These are phyloP conservation scores for Scaptomyza polygonia DNA, from an alignment of 2,888 invertebrate species.

Conservation along the genomic window DNA sequence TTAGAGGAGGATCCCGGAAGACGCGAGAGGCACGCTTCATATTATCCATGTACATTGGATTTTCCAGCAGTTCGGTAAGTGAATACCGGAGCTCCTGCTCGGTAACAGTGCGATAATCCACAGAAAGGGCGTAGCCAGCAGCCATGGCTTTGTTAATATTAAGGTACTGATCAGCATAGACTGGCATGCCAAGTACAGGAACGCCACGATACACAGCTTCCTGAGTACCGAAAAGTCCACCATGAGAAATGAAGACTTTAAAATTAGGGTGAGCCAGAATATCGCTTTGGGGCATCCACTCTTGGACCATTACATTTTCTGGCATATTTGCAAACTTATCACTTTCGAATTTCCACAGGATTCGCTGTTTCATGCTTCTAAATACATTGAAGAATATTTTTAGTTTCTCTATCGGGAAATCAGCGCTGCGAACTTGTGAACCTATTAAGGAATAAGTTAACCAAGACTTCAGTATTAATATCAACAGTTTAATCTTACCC, in stretches of 20 bases:
- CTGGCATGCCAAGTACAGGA: conserved; percentile 83
- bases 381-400: conserved; percentile 82
- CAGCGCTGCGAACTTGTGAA: conserved; percentile 82
- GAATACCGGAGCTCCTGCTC: conserved; percentile 61
- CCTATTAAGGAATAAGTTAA: conserved; percentile 61
- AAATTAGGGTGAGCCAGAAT: conserved; percentile 83
- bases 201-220: conserved; percentile 82
- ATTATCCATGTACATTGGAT: conserved; percentile 80
- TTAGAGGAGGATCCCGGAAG: conserved; percentile 80
- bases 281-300: conserved; percentile 85
- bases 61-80: conserved; percentile 79
- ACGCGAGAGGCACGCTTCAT: conserved; percentile 70
- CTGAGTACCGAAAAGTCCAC: conserved; percentile 81
- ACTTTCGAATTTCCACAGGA: conserved; percentile 85
- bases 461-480: fast-evolving
- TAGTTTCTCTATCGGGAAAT: conserved; percentile 80
- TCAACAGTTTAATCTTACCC: conserved; percentile 42
- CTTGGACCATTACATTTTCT: conserved; percentile 82
- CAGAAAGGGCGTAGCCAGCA: conserved; percentile 71
- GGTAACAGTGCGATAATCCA: conserved; percentile 71
- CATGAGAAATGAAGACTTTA: conserved; percentile 83
- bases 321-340: conserved; percentile 80
- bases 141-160: conserved; percentile 72
- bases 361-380: conserved; percentile 80
- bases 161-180: conserved; percentile 82